phyloP scores from a whole-genome alignment of 2,888 invertebrate genomes.

The Drosophila ochracea region DNA sequence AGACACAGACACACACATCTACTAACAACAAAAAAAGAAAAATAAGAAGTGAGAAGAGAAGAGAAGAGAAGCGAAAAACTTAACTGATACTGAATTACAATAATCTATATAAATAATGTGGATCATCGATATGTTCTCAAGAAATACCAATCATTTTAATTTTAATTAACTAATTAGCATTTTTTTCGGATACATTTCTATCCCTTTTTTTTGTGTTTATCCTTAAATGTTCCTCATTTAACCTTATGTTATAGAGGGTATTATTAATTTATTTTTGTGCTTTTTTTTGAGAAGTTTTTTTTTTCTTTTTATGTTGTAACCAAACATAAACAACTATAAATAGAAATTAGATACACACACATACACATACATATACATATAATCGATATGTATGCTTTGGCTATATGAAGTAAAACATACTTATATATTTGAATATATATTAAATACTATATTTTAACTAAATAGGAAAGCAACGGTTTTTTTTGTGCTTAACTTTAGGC shows the following conservation, averaged over 20 bases:
- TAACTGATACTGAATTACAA: conserved; percentile 22
- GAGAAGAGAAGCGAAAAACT: conserved; percentile 10
- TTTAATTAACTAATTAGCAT: conserved; percentile 18
- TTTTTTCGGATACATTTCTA: conserved; percentile 6
- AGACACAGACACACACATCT: neutral
- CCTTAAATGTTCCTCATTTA: conserved; percentile 72
- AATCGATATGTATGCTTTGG: conserved; percentile 15
- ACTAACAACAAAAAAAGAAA: neutral
- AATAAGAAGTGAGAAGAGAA: neutral
- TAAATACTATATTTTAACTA: conserved; percentile 41
- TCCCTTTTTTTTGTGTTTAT: conserved; percentile 46
- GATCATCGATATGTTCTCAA: conserved; percentile 58
- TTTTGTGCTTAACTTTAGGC: conserved; percentile 68
- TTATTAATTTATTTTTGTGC: conserved; percentile 61
- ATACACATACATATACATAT: conserved; percentile 15
- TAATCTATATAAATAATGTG: conserved; percentile 23
- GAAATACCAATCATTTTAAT: conserved; percentile 43
- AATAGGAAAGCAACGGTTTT: conserved; percentile 40
- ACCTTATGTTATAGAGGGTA: conserved; percentile 56
- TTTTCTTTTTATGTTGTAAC: conserved; percentile 53
- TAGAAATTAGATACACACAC: conserved; percentile 24
- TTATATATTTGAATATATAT: conserved; percentile 34
- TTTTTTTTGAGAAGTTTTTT: conserved; percentile 60
- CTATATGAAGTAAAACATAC: conserved; percentile 25
- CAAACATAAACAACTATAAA: conserved; percentile 13